A percentile compares a stretch with the other conserved stretches of the same genome.
These are phyloP conservation scores for Chunga burmeisteri DNA, from an alignment of 2,113 vertebrate genomes.

Conservation along the genomic window DNA sequence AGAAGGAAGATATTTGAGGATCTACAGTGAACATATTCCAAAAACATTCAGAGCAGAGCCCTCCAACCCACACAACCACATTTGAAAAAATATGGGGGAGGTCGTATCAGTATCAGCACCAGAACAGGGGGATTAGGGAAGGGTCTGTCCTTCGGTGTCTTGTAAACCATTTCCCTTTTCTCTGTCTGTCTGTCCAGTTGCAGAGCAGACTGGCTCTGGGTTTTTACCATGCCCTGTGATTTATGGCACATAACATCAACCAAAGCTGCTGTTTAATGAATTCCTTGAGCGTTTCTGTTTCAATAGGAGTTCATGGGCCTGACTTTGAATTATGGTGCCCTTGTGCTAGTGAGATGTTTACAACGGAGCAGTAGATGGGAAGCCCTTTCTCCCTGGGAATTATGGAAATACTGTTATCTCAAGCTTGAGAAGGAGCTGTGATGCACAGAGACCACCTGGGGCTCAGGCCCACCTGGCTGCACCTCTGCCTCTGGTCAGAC, in stretches of 20 bases:
- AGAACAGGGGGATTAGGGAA: not conserved
- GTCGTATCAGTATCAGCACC: fast-evolving
- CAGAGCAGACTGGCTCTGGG: not conserved
- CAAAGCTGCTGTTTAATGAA: not conserved
- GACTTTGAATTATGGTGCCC: not conserved
- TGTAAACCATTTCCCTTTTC: not conserved
- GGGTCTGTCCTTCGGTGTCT: not conserved
- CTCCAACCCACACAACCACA: constrained; percentile 16
- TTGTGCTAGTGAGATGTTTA: not conserved
- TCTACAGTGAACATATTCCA: not conserved
- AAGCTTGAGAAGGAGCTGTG: not conserved
- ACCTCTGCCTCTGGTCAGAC: not conserved
- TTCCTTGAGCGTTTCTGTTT: not conserved
- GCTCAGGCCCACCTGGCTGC: not conserved
- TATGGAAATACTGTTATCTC: not conserved
- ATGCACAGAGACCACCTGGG: not conserved
- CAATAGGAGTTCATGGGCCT: not conserved
- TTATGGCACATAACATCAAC: not conserved
- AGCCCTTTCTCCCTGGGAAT: not conserved
- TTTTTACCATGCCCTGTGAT: not conserved
- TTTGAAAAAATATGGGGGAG: not conserved
- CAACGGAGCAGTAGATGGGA: not conserved
- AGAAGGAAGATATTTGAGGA: constrained; percentile 30
- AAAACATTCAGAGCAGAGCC: not conserved
- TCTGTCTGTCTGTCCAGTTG: not conserved